These are phyloP conservation scores for Reticulitermes lucifugus DNA, from an alignment of 2,888 invertebrate genomes.

Conservation along the genomic window DNA sequence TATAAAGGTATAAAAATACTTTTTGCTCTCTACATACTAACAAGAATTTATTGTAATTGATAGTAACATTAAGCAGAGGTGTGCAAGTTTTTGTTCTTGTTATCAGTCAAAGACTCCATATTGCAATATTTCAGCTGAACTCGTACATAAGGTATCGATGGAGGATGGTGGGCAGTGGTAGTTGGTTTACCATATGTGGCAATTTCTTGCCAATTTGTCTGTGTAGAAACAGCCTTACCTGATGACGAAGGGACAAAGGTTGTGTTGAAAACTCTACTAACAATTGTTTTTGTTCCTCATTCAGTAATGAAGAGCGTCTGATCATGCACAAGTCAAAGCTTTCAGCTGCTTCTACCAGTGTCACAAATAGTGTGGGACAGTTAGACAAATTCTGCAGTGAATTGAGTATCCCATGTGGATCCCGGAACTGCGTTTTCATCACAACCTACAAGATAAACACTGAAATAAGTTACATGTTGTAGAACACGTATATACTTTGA, in stretches of 20 bases:
- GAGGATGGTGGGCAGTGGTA: slow-evolving; percentile 75
- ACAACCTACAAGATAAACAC: slow-evolving; percentile 69
- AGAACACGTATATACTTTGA: neutral
- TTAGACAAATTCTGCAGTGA: slow-evolving; percentile 75
- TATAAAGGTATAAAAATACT: slow-evolving; percentile 41
- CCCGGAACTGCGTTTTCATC: slow-evolving; percentile 85
- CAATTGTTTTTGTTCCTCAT: slow-evolving; percentile 72
- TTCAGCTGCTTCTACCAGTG: slow-evolving; percentile 80
- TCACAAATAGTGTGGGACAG: slow-evolving; percentile 69
- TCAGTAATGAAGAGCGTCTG: slow-evolving; percentile 75
- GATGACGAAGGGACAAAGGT: slow-evolving; percentile 76
- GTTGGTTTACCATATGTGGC: slow-evolving; percentile 67
- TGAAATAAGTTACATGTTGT: neutral
- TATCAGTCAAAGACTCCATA: no score
- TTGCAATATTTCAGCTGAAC: slow-evolving; percentile 58
- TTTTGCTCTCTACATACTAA: slow-evolving; percentile 12
- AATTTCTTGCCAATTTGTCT: slow-evolving; percentile 70
- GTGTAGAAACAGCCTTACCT: slow-evolving; percentile 72
- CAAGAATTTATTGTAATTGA: neutral
- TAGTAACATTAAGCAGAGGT: neutral
- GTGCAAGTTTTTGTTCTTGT: neutral
- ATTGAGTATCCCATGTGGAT: slow-evolving; percentile 86
- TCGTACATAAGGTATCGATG: slow-evolving; percentile 78
- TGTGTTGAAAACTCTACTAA: slow-evolving; percentile 75
- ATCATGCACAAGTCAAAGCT: slow-evolving; percentile 86